Evolutionary conservation across 2,888 invertebrate genomes (phyloP).

Genomic region (Drosophila rubida): DNA sequence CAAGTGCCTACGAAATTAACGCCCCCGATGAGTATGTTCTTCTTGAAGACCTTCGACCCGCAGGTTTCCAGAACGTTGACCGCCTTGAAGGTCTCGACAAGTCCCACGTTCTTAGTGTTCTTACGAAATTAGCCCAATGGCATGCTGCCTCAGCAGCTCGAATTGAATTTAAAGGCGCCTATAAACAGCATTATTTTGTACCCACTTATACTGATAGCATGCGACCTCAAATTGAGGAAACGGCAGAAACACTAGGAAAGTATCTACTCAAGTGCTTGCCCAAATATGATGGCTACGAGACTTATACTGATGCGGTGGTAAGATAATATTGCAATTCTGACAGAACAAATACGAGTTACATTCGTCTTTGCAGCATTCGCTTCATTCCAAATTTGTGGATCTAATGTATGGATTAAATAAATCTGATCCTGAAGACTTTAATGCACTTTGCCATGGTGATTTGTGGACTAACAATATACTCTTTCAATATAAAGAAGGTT

Average conservation of each 20-base stretch:
- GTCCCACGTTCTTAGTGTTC: constrained; percentile 4
- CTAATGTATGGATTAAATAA: constrained; percentile 27
- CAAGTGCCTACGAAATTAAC: constrained; percentile 50
- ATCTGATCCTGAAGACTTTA: constrained; percentile 66
- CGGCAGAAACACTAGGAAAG: constrained; percentile 10
- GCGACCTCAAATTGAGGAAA: constrained; percentile 2
- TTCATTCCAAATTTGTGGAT: constrained; percentile 26
- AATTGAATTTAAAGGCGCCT: background rate
- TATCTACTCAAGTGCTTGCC: constrained; percentile 4
- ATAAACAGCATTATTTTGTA: background rate
- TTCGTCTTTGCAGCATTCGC: background rate
- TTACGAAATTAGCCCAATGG: background rate
- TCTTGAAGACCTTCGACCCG: constrained; percentile 62
- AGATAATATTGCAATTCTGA: background rate
- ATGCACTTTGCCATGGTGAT: constrained; percentile 62
- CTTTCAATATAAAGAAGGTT: constrained; percentile 71
- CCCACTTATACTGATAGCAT: constrained; percentile 9
- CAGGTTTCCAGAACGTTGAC: constrained; percentile 5
- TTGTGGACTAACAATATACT: constrained; percentile 80
- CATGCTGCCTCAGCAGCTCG: background rate
- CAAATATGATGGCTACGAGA: background rate
- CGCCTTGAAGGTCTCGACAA: constrained; percentile 8
- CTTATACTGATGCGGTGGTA: background rate
- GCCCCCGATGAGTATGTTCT: constrained; percentile 57
- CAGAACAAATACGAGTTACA: background rate